Evolutionary conservation across 1,140 invertebrate species (phyloP).

Genomic region (Hermatobates lingyangjiaoensis): DNA sequence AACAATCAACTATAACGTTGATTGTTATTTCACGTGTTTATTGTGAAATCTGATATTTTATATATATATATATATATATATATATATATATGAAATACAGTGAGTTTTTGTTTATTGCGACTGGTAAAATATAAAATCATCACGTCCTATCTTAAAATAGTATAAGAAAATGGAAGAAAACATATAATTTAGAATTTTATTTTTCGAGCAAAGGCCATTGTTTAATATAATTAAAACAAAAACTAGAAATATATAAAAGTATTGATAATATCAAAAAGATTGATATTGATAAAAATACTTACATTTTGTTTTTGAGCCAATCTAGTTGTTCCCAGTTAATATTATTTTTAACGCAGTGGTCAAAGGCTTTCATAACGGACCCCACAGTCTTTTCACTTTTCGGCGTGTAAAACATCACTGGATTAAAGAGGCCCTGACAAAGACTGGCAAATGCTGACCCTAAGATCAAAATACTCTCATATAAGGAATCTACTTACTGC

Average conservation of each 20-base stretch:
- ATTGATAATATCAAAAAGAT: not conserved
- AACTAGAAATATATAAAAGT: not conserved
- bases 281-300: conserved; percentile 17
- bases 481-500: too few relatives aligned
- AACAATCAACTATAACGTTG: too few relatives aligned
- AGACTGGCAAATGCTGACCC: conserved; percentile 27
- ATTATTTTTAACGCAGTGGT: conserved; percentile 26
- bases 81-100: too few relatives aligned
- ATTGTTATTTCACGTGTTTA: too few relatives aligned
- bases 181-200: too few relatives aligned
- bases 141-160: too few relatives aligned
- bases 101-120: too few relatives aligned
- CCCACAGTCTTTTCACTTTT: conserved; percentile 24
- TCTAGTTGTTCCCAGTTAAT: conserved; percentile 30
- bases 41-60: too few relatives aligned
- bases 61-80: too few relatives aligned
- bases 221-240: not conserved
- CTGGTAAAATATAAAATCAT: too few relatives aligned
- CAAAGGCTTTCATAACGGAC: conserved; percentile 31
- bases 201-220: not conserved
- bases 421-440: conserved; percentile 31
- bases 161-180: too few relatives aligned
- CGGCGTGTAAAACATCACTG: conserved; percentile 29
- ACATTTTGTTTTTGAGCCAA: conserved; percentile 33
- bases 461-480: conserved; percentile 24